Conservation (phyloP, 2,797 vertebrate genomes). For the Anas flavirostris region DNA sequence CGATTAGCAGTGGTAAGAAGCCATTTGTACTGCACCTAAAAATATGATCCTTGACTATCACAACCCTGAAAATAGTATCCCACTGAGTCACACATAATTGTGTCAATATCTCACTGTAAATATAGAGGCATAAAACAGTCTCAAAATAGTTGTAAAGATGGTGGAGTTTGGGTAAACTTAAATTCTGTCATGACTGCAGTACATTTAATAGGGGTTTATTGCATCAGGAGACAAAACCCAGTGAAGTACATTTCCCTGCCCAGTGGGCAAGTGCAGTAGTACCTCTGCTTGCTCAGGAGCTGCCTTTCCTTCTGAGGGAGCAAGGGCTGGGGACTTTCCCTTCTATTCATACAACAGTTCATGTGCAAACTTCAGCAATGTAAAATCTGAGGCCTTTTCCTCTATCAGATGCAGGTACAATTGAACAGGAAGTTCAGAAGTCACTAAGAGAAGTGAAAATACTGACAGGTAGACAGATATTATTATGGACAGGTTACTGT, state of each 20-base stretch:
- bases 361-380: not conserved
- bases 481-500: not conserved
- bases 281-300: not conserved
- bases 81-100: not conserved
- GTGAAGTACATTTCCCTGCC: not conserved
- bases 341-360: not conserved
- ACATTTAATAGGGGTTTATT: not conserved
- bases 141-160: not conserved
- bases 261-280: not conserved
- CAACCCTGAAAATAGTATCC: not conserved
- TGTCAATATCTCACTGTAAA: not conserved
- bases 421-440: not conserved
- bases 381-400: not conserved
- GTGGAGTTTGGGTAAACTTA: not conserved
- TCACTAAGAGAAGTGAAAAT: not conserved
- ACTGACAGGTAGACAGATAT: not conserved
- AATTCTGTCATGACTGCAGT: not conserved
- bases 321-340: not conserved
- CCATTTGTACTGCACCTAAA: not conserved
- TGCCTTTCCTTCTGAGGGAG: not conserved
- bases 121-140: not conserved
- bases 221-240: not conserved
- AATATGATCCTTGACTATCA: not conserved
- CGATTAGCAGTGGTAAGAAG: not conserved
- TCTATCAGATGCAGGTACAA: not conserved